Evolutionary conservation across 2,797 vertebrate species (phyloP).

Genomic region (Cyprinella venusta): DNA sequence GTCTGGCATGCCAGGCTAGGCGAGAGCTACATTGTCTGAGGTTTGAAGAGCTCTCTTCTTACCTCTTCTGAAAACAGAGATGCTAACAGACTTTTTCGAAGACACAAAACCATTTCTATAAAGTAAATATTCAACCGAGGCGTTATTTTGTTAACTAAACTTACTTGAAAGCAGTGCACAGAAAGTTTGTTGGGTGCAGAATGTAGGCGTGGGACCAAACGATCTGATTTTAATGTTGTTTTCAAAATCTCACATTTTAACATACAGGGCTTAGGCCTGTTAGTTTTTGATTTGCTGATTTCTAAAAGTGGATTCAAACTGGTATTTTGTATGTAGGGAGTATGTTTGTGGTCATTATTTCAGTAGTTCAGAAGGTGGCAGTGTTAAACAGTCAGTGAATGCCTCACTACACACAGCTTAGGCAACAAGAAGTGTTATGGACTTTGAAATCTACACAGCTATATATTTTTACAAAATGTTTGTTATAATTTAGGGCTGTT

Average conservation of each 20-base stretch:
- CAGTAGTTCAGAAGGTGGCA: slow-evolving; percentile 35
- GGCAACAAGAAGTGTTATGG: background rate
- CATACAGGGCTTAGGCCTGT: too few species aligned
- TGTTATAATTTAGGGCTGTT: too few species aligned
- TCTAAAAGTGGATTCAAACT: background rate
- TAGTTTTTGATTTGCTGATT: background rate
- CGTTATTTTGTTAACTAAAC: too few species aligned
- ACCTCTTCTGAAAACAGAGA: too few species aligned
- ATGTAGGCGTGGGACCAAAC: background rate
- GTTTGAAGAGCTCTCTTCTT: too few species aligned
- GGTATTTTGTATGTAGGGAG: background rate
- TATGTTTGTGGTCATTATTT: slow-evolving; percentile 30
- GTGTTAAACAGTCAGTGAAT: slow-evolving; percentile 17
- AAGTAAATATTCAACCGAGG: too few species aligned
- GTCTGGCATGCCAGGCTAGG: too few species aligned
- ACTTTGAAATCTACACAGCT: background rate
- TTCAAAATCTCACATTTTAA: background rate
- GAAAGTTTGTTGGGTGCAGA: background rate
- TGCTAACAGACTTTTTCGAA: too few species aligned
- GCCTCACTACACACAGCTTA: background rate
- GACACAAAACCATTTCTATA: too few species aligned
- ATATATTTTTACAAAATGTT: too few species aligned
- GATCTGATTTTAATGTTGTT: background rate
- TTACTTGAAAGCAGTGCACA: background rate
- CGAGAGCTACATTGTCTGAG: too few species aligned